A percentile compares a stretch with the other conserved stretches of the same genome.
Conservation (phyloP, 2,797 vertebrate genomes). For the Toxotes lorentzi region DNA sequence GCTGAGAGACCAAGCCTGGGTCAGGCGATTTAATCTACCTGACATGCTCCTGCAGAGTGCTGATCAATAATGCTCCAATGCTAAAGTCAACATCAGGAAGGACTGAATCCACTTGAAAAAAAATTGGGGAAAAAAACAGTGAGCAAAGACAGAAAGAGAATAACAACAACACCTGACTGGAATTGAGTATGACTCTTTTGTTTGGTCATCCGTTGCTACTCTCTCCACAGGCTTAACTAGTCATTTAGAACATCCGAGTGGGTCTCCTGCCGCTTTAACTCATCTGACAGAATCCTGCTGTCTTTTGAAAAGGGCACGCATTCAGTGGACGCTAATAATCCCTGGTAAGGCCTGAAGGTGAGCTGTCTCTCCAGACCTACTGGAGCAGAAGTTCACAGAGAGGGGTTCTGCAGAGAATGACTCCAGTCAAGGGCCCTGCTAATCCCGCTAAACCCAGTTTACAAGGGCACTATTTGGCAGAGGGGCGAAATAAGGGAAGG, state of each 20-base stretch:
- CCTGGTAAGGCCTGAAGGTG: constrained; percentile 65
- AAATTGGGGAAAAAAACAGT: constrained; percentile 7
- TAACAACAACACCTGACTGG: constrained; percentile 67
- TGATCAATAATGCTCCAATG: constrained; percentile 77
- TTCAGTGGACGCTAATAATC: constrained; percentile 68
- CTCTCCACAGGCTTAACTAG: constrained; percentile 52
- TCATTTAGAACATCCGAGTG: constrained; percentile 64
- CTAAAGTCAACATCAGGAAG: constrained; percentile 68
- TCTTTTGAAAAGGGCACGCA: constrained; percentile 71
- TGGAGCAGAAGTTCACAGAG: constrained; percentile 56
- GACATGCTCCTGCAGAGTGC: constrained; percentile 67
- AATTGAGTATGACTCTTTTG: constrained; percentile 71
- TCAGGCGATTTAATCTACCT: constrained; percentile 82
- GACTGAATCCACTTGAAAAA: constrained; percentile 58
- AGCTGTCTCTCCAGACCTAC: constrained; percentile 61
- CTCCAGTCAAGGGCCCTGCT: constrained; percentile 58
- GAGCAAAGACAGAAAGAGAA: constrained; percentile 30
- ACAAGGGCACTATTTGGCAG: constrained; percentile 42
- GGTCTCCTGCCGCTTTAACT: constrained; percentile 59
- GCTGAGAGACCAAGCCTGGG: constrained; percentile 56
- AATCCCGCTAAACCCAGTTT: constrained; percentile 63
- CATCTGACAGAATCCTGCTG: constrained; percentile 74
- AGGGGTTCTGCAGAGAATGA: constrained; percentile 49
- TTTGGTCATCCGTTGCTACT: constrained; percentile 53
- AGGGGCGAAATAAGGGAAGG: not conserved